These are phyloP conservation scores for Plestiodon gilberti DNA, from an alignment of 2,113 vertebrate species.

Conservation along the genomic window DNA sequence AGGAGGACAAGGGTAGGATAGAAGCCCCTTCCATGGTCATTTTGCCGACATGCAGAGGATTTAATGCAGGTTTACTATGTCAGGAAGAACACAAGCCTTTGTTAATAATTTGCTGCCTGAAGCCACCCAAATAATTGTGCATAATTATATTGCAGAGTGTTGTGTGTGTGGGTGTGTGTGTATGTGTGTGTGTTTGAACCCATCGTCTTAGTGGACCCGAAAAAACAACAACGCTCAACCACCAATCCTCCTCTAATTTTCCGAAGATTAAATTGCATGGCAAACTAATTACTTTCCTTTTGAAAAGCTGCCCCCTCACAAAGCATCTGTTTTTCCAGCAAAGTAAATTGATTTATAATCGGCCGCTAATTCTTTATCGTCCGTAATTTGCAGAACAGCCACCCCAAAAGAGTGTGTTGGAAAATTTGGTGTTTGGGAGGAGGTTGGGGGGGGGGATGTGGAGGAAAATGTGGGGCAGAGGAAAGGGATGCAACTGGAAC, in stretches of 20 bases:
- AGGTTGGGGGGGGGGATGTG: not conserved
- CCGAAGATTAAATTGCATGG: slow-evolving; percentile 65
- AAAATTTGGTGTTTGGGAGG: not conserved
- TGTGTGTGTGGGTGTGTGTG: slow-evolving; percentile 19
- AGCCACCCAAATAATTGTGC: slow-evolving; percentile 19
- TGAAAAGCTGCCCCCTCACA: slow-evolving; percentile 61
- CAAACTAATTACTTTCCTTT: slow-evolving; percentile 66
- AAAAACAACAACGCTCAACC: not conserved
- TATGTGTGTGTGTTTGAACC: slow-evolving; percentile 12
- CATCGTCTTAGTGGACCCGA: slow-evolving; percentile 45
- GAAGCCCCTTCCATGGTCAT: too few species aligned
- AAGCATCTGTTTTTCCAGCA: slow-evolving; percentile 1
- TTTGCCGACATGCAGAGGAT: too few species aligned
- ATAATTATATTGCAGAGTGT: slow-evolving; percentile 23
- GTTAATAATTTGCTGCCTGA: not conserved
- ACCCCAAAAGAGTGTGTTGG: slow-evolving; percentile 19
- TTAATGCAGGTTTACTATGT: not conserved
- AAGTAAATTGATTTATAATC: slow-evolving; percentile 65
- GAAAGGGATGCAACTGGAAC: not conserved
- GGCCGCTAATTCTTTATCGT: slow-evolving; percentile 64
- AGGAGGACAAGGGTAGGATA: too few species aligned
- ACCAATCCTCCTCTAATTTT: slow-evolving; percentile 59
- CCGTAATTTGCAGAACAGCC: slow-evolving; percentile 54
- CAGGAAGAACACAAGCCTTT: not conserved
- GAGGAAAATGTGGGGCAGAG: not conserved